Evolutionary conservation across 2,888 invertebrate species (phyloP), one percentile per base, ranked within the genome.

Genomic region (Podabrus alpinus): DNA sequence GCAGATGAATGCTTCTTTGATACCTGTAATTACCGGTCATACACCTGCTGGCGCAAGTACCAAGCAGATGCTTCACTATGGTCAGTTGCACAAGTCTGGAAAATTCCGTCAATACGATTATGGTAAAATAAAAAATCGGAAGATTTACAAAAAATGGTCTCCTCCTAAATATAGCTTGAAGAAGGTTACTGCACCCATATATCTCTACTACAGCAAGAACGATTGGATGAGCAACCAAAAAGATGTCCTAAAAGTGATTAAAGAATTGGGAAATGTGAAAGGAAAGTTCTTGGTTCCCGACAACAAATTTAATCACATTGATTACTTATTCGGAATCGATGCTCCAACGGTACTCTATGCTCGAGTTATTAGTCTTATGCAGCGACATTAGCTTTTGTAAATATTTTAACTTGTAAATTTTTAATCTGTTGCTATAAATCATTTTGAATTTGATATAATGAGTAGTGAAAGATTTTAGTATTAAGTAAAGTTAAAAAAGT

Each of bases 321-420:
- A 91, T 81, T 91, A 90, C 79, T 86, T 91, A 9, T 91, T 89
- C 80, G 91, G 89, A 0, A 89, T 87, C 62, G 88, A 90, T 75
- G 84, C 82, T 17, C 76, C 79, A 15, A 74, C 78, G 84, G 83
- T 77, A 9, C 78, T 81, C 9, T 80, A 81, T 66, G 64, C 72
- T 9, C 76, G 73, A 68, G 72, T 80, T 3, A 67, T 80, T 5
- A 72, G 77, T 59, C 62, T 81, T 11, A 73, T 81, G 78, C 70
- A 73, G 3, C 72, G 73, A 68, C 71, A 73, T 70, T 76, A 74
- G 7, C n/a, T 29, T 19, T 19, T 19, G 19, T 19, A 19, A 19
- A 19, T n/a, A n/a, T n/a, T n/a, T n/a, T n/a, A n/a, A n/a, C n/a
- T n/a, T n/a, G n/a, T n/a, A n/a, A n/a, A n/a, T n/a, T n/a, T n/a